Conservation (phyloP, 2,113 vertebrate genomes). For the Myiozetetes cayanensis region DNA sequence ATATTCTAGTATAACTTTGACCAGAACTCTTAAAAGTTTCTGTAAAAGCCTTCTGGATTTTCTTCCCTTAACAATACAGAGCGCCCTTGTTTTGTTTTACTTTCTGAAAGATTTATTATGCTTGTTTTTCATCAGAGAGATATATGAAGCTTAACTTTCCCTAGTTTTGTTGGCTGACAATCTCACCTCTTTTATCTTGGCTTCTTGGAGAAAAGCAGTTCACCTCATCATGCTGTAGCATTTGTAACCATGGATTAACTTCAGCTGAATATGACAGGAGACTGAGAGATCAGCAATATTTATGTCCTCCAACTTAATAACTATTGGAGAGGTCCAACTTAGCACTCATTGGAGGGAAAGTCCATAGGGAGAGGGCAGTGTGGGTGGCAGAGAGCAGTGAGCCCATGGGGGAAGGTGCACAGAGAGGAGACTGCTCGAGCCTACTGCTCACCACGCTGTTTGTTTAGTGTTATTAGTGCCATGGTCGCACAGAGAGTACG, state of each 20-base stretch:
- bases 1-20: conserved; percentile 13
- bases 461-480: neutral
- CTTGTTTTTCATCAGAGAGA: conserved; percentile 53
- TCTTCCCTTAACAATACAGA: conserved; percentile 11
- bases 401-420: neutral
- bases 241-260: conserved; percentile 4
- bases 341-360: neutral
- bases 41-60: conserved; percentile 28
- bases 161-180: conserved; percentile 53
- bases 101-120: conserved; percentile 46
- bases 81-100: conserved; percentile 32
- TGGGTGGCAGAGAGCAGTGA: neutral
- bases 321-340: neutral
- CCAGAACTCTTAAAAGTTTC: conserved; percentile 19
- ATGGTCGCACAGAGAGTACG: neutral
- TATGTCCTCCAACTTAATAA: neutral
- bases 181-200: conserved; percentile 53
- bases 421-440: neutral
- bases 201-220: conserved; percentile 19
- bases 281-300: neutral
- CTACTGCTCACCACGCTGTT: neutral
- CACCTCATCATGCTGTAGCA: conserved; percentile 15
- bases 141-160: conserved; percentile 45
- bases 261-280: neutral
- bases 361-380: neutral